Evolutionary conservation across 2,797 vertebrate genomes (phyloP).

Genomic region (Orientallactaga sibirica): DNA sequence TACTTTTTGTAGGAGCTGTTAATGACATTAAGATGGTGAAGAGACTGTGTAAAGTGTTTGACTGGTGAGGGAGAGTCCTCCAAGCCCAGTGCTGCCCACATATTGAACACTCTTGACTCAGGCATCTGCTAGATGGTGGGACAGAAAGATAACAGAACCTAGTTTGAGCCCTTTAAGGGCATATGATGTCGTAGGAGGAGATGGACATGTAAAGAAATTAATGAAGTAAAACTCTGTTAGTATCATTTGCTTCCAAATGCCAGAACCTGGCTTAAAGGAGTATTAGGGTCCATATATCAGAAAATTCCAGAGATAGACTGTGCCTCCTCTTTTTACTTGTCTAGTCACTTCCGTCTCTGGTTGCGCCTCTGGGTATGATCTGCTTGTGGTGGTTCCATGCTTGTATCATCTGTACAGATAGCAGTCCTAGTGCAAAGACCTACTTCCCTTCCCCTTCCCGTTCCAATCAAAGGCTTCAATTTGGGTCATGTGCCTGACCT

Average conservation of each 20-base stretch:
- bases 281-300: neutral
- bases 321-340: constrained; percentile 5
- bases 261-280: constrained; percentile 25
- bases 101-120: neutral
- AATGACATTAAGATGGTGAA: constrained; percentile 11
- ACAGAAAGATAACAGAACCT: neutral
- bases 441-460: fast-evolving
- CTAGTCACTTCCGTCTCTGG: neutral
- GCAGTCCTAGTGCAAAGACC: neutral
- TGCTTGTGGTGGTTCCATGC: neutral
- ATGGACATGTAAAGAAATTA: neutral
- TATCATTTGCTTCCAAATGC: constrained; percentile 8
- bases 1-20: neutral
- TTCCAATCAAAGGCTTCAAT: neutral
- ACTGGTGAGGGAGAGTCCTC: constrained; percentile 7
- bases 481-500: neutral
- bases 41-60: neutral
- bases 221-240: constrained; percentile 8
- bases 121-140: constrained; percentile 10
- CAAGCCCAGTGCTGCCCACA: neutral
- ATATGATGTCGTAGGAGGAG: neutral
- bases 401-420: neutral
- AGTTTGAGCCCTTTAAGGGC: neutral
- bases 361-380: neutral
- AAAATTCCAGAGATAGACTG: constrained; percentile 6